These are phyloP conservation scores for Galeruca laticollis DNA, from an alignment of 2,888 invertebrate genomes.

Conservation along the genomic window DNA sequence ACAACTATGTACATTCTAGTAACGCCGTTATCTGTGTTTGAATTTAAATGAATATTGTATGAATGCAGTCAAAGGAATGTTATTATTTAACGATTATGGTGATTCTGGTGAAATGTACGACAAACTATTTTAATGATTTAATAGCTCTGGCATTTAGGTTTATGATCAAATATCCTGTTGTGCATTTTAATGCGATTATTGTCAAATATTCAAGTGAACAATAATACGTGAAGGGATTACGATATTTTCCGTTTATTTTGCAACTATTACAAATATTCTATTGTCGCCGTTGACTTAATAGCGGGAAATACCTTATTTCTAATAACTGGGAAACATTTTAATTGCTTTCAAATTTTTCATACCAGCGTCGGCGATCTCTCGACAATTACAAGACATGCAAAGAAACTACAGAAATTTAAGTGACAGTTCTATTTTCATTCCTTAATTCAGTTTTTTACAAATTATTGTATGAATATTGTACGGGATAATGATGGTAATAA, in stretches of 20 bases:
- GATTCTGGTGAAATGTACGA: constrained; percentile 34
- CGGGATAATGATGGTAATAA: no score
- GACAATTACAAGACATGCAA: no score
- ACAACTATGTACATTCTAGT: constrained; percentile 8
- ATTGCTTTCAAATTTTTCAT: no score
- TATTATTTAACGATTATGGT: constrained; percentile 41
- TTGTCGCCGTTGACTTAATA: neutral
- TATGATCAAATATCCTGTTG: constrained; percentile 31
- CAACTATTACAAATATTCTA: constrained; percentile 2
- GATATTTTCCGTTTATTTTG: constrained; percentile 4
- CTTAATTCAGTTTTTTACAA: no score
- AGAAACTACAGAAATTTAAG: no score
- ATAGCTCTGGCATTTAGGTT: constrained; percentile 39
- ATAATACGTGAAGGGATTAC: constrained; percentile 13
- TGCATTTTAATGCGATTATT: constrained; percentile 29
- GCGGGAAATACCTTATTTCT: neutral
- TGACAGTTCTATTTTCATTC: no score
- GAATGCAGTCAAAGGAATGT: constrained; percentile 39
- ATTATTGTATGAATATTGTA: no score
- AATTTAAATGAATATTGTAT: constrained; percentile 21
- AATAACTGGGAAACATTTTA: neutral
- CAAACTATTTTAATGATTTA: constrained; percentile 42
- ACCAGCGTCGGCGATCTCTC: no score
- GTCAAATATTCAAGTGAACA: constrained; percentile 23
- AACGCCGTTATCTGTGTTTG: constrained; percentile 19